phyloP scores from a whole-genome alignment of 1,140 invertebrate species.

The Pentalonia nigronervosa region DNA sequence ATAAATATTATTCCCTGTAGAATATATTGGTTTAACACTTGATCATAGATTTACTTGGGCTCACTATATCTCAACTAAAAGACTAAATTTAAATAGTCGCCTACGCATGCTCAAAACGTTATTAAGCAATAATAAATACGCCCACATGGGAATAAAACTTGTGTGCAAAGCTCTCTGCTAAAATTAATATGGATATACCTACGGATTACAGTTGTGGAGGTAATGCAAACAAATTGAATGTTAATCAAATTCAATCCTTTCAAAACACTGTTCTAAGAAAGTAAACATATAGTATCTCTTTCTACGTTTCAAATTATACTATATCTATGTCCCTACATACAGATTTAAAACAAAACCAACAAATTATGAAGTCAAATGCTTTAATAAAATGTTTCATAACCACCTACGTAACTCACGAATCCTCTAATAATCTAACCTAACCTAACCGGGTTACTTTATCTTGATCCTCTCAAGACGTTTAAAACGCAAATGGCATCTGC shows the following conservation, averaged over 20 bases:
- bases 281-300: not conserved
- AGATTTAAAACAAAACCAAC: not conserved
- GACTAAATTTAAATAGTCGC: not conserved
- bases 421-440: too few relatives aligned
- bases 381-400: not conserved
- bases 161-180: not conserved
- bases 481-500: too few relatives aligned
- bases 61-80: not conserved
- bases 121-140: not conserved
- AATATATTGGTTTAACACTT: not conserved
- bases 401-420: too few relatives aligned
- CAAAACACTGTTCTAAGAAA: not conserved
- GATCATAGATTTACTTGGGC: not conserved
- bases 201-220: not conserved
- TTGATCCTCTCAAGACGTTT: too few relatives aligned
- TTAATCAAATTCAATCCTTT: not conserved
- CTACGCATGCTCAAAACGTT: not conserved
- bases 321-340: not conserved
- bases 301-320: not conserved
- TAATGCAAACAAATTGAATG: not conserved
- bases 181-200: not conserved
- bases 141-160: not conserved
- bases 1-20: too few relatives aligned
- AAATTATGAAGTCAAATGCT: not conserved
- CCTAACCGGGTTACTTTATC: too few relatives aligned